Conservation (phyloP, 2,888 invertebrate species). For the Philonicus albiceps region DNA sequence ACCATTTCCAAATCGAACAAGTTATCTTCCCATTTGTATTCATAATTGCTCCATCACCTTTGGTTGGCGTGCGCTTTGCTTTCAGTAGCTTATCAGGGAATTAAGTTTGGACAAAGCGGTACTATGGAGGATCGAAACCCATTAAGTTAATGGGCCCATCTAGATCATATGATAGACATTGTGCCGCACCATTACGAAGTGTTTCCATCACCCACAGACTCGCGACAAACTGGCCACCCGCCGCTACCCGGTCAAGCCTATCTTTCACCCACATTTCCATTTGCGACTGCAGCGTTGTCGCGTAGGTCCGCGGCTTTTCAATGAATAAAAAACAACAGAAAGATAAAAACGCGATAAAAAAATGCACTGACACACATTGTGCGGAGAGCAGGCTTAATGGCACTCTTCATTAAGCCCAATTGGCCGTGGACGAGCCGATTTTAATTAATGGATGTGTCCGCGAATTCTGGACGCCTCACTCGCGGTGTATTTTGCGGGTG, state of each 20-base stretch:
- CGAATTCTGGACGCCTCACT: background rate
- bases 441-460: background rate
- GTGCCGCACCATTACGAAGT: background rate
- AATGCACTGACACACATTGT: constrained; percentile 1
- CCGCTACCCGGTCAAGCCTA: background rate
- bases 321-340: background rate
- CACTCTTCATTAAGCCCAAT: constrained; percentile 16
- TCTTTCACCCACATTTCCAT: background rate
- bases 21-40: background rate
- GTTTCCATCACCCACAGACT: background rate
- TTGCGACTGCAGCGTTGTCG: background rate
- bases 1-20: background rate
- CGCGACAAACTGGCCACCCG: background rate
- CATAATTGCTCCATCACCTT: background rate
- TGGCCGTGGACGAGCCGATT: constrained; percentile 2
- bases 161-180: background rate
- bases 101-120: background rate
- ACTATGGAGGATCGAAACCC: background rate
- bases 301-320: background rate
- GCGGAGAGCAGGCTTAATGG: background rate
- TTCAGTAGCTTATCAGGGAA: background rate
- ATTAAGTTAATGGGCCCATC: background rate
- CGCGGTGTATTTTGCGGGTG: background rate
- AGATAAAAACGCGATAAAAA: background rate
- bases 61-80: background rate